A percentile compares a stretch with the other conserved stretches of the same genome.
phyloP scores from a whole-genome alignment of 1,140 invertebrate species.

The Achroia grisella region DNA sequence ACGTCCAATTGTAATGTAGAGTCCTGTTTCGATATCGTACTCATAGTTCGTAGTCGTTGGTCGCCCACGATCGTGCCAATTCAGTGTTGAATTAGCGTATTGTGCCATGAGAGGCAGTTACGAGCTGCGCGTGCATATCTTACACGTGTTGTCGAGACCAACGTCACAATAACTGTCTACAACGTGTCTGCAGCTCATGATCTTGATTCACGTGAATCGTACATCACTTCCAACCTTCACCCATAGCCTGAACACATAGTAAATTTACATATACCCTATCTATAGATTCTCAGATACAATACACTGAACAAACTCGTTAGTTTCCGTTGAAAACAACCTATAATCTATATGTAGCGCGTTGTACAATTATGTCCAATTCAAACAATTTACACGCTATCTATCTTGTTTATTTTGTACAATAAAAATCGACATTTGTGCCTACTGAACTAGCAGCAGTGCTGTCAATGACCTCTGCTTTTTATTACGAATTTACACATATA shows the following conservation, averaged over 20 bases:
- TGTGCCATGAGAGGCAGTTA: conserved; percentile 40
- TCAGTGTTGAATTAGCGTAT: conserved; percentile 53
- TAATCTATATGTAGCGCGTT: conserved; percentile 3
- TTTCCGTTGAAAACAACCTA: conserved; percentile 6
- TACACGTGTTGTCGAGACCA: conserved; percentile 28
- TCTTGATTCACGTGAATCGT: conserved; percentile 31
- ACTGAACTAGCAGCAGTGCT: conserved; percentile 9
- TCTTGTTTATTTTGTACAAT: conserved; percentile 23
- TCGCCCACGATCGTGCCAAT: conserved; percentile 46
- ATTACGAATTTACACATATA: conserved; percentile 35
- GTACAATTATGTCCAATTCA: conserved; percentile 30
- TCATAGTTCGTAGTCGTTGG: conserved; percentile 8
- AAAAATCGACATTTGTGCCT: conserved; percentile 16
- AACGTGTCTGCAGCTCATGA: conserved; percentile 35
- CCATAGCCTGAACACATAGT: conserved; percentile 10
- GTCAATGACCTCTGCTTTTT: conserved; percentile 51
- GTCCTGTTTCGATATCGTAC: no score
- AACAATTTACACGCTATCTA: conserved; percentile 17
- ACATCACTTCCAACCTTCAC: conserved; percentile 31
- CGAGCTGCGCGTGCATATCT: conserved; percentile 37
- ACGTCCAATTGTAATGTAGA: no score
- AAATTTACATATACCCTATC: conserved; percentile 6
- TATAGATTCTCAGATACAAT: no score
- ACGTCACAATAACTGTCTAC: conserved; percentile 64
- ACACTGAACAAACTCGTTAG: conserved; percentile 3